Conservation (phyloP, 2,797 vertebrate genomes). For the Lacerta agilis region DNA sequence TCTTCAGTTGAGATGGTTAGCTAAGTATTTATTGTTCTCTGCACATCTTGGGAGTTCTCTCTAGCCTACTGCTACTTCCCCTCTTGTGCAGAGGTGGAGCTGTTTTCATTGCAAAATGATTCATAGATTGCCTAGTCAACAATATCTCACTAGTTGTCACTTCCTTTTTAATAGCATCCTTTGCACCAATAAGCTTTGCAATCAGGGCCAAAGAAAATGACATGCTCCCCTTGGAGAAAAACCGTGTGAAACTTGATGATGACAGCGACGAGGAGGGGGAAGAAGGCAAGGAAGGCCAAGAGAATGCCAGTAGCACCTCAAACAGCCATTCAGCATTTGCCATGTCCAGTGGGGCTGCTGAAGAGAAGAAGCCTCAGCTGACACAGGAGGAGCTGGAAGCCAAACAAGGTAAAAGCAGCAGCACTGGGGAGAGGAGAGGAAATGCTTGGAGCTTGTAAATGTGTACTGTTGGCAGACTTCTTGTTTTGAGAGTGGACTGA, state of each 20-base stretch:
- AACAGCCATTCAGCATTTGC: slow-evolving; percentile 67
- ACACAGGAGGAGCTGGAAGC: slow-evolving; percentile 94
- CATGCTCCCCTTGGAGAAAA: slow-evolving; percentile 95
- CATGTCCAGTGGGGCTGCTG: slow-evolving; percentile 69
- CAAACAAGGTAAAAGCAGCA: slow-evolving; percentile 88
- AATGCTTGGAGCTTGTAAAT: neutral
- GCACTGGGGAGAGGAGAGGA: slow-evolving; percentile 23
- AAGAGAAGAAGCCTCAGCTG: slow-evolving; percentile 91
- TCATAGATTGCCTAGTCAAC: neutral
- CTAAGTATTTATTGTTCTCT: neutral
- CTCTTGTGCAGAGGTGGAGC: too few species aligned
- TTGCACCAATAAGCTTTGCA: slow-evolving; percentile 98
- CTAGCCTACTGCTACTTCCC: neutral
- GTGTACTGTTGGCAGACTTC: neutral
- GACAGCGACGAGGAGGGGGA: slow-evolving; percentile 93
- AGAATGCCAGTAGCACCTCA: slow-evolving; percentile 66
- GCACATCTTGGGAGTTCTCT: neutral
- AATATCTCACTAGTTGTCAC: slow-evolving; percentile 35
- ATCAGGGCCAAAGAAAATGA: slow-evolving; percentile 97
- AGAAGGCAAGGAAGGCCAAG: slow-evolving; percentile 84
- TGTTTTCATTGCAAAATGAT: neutral
- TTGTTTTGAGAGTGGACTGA: neutral
- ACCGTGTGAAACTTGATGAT: slow-evolving; percentile 93
- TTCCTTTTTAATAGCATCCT: slow-evolving; percentile 83
- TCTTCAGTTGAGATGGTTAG: too few species aligned